These are phyloP conservation scores for Crematogaster levior DNA, from an alignment of 2,888 invertebrate genomes.

Conservation along the genomic window DNA sequence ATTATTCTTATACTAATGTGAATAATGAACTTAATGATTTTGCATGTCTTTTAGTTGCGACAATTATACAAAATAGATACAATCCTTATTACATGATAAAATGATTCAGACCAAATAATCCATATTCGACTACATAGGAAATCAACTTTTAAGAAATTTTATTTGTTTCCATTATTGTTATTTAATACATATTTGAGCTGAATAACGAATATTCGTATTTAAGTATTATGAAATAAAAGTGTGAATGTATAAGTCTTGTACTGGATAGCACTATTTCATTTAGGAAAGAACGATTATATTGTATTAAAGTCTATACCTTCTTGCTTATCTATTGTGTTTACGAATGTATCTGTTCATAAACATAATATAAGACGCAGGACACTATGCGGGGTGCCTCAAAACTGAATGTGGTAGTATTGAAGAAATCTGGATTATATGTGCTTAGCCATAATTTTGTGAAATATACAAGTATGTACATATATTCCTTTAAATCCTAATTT, in stretches of 20 bases:
- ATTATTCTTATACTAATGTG: slow-evolving; percentile 64
- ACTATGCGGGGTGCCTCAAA: slow-evolving; percentile 43
- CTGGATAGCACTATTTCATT: slow-evolving; percentile 66
- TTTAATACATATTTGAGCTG: slow-evolving; percentile 71
- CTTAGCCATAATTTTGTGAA: slow-evolving; percentile 45
- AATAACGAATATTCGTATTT: slow-evolving; percentile 68
- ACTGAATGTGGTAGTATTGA: slow-evolving; percentile 1
- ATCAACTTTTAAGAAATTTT: slow-evolving; percentile 61
- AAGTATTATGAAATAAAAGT: slow-evolving; percentile 60
- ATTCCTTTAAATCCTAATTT: slow-evolving; percentile 47
- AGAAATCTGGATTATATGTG: slow-evolving; percentile 37
- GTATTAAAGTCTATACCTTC: slow-evolving; percentile 57
- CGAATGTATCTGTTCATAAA: slow-evolving; percentile 38
- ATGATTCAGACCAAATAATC: slow-evolving; percentile 75
- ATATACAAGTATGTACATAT: slow-evolving; percentile 50
- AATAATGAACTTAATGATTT: slow-evolving; percentile 66
- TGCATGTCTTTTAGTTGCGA: slow-evolving; percentile 71
- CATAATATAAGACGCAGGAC: slow-evolving; percentile 9
- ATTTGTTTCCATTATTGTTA: slow-evolving; percentile 70
- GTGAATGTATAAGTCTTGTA: slow-evolving; percentile 67
- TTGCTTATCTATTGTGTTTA: slow-evolving; percentile 59
- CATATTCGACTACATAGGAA: slow-evolving; percentile 60
- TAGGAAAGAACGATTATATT: slow-evolving; percentile 54
- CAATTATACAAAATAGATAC: slow-evolving; percentile 59
- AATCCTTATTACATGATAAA: slow-evolving; percentile 63